phyloP scores from a whole-genome alignment of 2,797 vertebrate species.

The Acanthurus lineatus region DNA sequence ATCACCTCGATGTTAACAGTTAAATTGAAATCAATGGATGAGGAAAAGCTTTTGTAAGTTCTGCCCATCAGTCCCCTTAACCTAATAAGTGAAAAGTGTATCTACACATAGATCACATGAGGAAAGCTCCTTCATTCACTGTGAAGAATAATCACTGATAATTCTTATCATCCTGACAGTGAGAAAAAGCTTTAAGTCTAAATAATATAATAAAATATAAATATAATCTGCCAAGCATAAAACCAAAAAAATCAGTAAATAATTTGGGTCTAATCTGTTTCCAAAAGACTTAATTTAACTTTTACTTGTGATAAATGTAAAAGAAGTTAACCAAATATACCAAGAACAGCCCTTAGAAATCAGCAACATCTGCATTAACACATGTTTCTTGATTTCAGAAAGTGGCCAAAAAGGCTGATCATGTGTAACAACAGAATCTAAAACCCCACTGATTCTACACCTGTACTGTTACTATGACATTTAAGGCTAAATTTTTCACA shows the following conservation, averaged over 20 bases:
- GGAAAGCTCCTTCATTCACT: too few species aligned
- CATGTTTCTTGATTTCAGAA: background rate
- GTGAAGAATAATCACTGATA: too few species aligned
- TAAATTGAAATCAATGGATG: background rate
- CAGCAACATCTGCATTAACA: background rate
- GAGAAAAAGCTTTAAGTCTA: too few species aligned
- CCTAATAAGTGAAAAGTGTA: background rate
- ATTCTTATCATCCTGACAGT: background rate
- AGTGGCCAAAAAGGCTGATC: background rate
- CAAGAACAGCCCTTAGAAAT: background rate
- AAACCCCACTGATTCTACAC: background rate
- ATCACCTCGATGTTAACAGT: background rate
- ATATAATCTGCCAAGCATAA: too few species aligned
- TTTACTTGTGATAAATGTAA: too few species aligned
- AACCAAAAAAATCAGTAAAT: too few species aligned
- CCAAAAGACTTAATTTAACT: too few species aligned
- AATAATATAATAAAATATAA: too few species aligned
- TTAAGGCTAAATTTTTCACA: background rate
- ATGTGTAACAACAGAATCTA: background rate
- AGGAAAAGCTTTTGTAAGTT: background rate
- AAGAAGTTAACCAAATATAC: too few species aligned
- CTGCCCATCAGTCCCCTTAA: background rate
- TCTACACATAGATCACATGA: background rate
- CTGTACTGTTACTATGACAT: background rate
- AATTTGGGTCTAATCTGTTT: too few species aligned